Evolutionary conservation across 2,797 vertebrate genomes (phyloP), one percentile per base, ranked within the genome.

Genomic region (Chloroceryle amazona): DNA sequence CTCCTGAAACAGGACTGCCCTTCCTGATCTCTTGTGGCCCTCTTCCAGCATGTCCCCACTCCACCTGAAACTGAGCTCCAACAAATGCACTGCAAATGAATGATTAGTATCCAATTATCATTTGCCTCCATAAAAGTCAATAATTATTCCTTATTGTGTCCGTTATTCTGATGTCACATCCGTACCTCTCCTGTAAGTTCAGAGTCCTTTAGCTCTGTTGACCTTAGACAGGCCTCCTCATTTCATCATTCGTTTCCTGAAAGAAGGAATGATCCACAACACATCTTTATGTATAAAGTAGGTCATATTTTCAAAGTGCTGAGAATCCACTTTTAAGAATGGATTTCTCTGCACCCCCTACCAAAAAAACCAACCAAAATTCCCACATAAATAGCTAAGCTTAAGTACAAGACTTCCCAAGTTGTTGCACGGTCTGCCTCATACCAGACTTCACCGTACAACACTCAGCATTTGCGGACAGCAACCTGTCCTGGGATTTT

Each of bases 131-230:
- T 57, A 67, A 60, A 94, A 81, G 33, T 29, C 47, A 42, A 73
- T 80, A 55, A 71, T 49, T 57, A 51, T 88, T 47, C 52, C 46
- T 52, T 52, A 37, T 49, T 37, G 57, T 95, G 87, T 68, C 44
- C 28, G 76, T 73, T 74, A 86, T 42, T 83, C 75, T 33, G n/a
- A 88, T 78, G 80, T 81, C 85, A 86, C 25, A 11, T 86, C 54
- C 6, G 2, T 13, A 49, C 4, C 33, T 86, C 72, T 55, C 4
- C 78, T n/a, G 9, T 13, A 42, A 70, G 39, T 82, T 91, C 71
- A 66, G 0, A 79, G 63, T 42, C 44, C 47, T 73, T 63, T n/a
- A 81, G 42, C n/a, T 52, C 29, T 68, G 10, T 3, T 33, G 84
- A 90, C 78, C 87, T 78, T 75, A n/a, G 15, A 70, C 47, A 33